Conservation (phyloP, 2,113 vertebrate species). For the Ceyx melanurus region DNA sequence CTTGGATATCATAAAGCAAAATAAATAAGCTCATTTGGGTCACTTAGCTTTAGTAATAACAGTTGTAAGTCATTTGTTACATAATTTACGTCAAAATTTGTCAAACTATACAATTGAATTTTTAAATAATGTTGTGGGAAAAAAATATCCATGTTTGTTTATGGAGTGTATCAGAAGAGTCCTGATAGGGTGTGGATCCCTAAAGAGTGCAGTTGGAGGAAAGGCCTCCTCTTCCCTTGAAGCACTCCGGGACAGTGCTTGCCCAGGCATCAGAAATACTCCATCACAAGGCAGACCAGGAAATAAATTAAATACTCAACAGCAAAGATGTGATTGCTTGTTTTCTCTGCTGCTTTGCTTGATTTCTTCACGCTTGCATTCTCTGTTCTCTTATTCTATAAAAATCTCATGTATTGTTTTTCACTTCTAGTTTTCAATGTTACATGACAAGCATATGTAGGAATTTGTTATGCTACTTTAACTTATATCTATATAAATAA, state of each 20-base stretch:
- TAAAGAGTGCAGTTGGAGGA: not conserved
- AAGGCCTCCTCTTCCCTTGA: not conserved
- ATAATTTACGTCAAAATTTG: not conserved
- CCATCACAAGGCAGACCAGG: not conserved
- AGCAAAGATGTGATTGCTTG: not conserved
- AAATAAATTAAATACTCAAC: not conserved
- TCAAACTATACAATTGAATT: not conserved
- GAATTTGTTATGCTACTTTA: not conserved
- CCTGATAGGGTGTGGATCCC: not conserved
- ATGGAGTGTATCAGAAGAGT: not conserved
- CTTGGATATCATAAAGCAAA: not conserved
- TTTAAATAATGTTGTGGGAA: not conserved
- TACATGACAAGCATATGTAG: not conserved
- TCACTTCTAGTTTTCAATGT: not conserved
- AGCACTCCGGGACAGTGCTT: not conserved
- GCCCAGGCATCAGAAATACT: not conserved
- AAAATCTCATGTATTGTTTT: not conserved
- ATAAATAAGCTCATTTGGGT: not conserved
- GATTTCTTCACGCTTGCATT: not conserved
- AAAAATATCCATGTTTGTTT: not conserved
- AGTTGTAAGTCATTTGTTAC: not conserved
- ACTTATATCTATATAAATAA: not conserved
- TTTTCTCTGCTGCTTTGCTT: not conserved
- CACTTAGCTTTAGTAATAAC: not conserved
- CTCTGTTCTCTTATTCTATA: not conserved